Evolutionary conservation across 2,888 invertebrate species (phyloP), one percentile per base, ranked within the genome.

Genomic region (Agrypnus murinus): DNA sequence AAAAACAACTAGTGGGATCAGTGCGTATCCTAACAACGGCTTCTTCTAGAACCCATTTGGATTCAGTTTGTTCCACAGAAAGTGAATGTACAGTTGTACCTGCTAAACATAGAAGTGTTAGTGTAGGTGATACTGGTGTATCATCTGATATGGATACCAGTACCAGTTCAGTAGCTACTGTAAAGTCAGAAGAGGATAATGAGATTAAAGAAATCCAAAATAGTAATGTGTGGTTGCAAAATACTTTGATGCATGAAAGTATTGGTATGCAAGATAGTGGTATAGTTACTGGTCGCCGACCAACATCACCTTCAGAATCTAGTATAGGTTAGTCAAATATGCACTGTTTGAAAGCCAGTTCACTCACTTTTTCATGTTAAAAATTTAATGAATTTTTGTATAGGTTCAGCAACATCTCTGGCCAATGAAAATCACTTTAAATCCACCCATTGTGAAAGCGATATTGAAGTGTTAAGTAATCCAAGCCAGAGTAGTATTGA

Each of bases 401-500:
- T 5, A 79, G 78, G 78, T 34, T 79, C 78, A 12, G 78, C 77
- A 10, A 67, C 74, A 48, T 79, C 79, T 19, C 66, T 77, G 25
- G 48, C 68, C 9, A 68, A 57, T 38, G 65, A 64, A 14, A 43
- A 48, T 34, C 60, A 14, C 9, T 63, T 12, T 46, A 74, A 32
- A 65, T 65, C 25, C 43, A 50, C 48, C 0, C 69, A 74, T 17
- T 86, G 85, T 71, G 91, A 91, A 77, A 92, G 92, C 82, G 92
- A 92, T 78, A 90, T 92, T 71, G 91, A 92, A 77, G 87, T 92
- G 46, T 86, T 92, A 19, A 92, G 91, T 71, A 92, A 92, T 84
- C 92, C 92, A 10, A 92, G 92, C 83, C 90, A 91, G 79, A 91
- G 91, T 77, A 92, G 92, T 79, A 91, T 92, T 65, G 91, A 91